These are phyloP conservation scores for Drosophila nr. perissopoda DNA, from an alignment of 2,888 invertebrate genomes.

Conservation along the genomic window DNA sequence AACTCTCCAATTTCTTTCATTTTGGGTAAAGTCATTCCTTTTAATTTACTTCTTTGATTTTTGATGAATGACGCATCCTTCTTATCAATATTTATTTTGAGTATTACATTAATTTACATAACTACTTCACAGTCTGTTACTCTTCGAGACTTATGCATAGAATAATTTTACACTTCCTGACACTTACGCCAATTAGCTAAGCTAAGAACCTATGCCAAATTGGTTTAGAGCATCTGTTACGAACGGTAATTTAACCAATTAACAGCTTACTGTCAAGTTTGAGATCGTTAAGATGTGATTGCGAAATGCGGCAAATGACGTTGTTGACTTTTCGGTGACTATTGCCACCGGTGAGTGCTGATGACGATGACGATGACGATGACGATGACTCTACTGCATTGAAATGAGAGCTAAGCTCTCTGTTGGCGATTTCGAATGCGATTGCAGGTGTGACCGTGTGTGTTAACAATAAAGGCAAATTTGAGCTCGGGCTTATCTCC, in stretches of 20 bases:
- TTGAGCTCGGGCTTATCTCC: conserved; percentile 53
- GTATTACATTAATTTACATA: not conserved
- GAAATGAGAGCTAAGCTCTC: conserved; percentile 46
- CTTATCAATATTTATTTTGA: not conserved
- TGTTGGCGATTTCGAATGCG: not conserved
- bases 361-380: conserved; percentile 20
- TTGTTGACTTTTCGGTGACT: conserved; percentile 17
- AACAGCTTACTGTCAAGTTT: conserved; percentile 33
- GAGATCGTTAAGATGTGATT: conserved; percentile 23
- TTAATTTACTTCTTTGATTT: not conserved
- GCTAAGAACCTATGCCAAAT: conserved; percentile 24
- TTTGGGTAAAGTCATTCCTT: not conserved
- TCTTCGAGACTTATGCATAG: not conserved
- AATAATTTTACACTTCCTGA: conserved; percentile 4
- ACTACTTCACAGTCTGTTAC: not conserved
- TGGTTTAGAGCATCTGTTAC: conserved; percentile 21
- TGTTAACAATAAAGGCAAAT: conserved; percentile 52
- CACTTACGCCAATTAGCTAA: conserved; percentile 15
- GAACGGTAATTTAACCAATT: conserved; percentile 47
- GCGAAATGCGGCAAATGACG: conserved; percentile 40
- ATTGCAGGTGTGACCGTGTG: conserved; percentile 26
- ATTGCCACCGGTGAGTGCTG: conserved; percentile 4
- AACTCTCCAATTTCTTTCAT: not conserved
- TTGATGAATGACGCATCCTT: not conserved
- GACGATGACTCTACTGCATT: conserved; percentile 35